phyloP scores from a whole-genome alignment of 1,140 invertebrate species.

The Antheraea pernyi region DNA sequence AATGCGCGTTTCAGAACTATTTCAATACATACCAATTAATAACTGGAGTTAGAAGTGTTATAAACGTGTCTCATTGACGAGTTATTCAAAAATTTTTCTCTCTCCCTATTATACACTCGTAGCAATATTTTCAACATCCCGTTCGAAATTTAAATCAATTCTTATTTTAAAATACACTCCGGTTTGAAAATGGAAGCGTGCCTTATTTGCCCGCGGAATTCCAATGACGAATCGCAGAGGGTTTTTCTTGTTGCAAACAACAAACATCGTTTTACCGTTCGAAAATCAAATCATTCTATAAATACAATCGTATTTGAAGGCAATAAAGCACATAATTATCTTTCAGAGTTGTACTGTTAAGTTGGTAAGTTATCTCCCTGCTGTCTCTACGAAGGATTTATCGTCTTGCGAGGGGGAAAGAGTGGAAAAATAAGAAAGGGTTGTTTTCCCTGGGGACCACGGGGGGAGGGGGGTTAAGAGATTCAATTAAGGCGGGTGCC shows the following conservation, averaged over 20 bases:
- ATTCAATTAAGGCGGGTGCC: conserved; percentile 70
- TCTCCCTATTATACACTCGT: background rate
- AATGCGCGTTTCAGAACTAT: background rate
- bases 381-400: conserved; percentile 74
- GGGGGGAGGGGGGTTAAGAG: conserved; percentile 49
- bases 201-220: conserved; percentile 69
- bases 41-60: too few species aligned
- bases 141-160: conserved; percentile 3
- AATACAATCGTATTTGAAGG: background rate
- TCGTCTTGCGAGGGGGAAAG: conserved; percentile 69
- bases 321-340: background rate
- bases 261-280: conserved; percentile 34
- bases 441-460: conserved; percentile 69
- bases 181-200: conserved; percentile 58
- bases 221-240: conserved; percentile 72
- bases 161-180: conserved; percentile 33
- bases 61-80: too few species aligned
- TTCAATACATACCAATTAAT: too few species aligned
- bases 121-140: background rate
- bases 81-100: background rate
- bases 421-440: conserved; percentile 75
- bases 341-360: conserved; percentile 18
- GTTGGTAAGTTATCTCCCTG: conserved; percentile 64
- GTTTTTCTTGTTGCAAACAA: conserved; percentile 68
- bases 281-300: background rate